phyloP scores from a whole-genome alignment of 2,888 invertebrate species.

The Nephrocerus scutellatus region DNA sequence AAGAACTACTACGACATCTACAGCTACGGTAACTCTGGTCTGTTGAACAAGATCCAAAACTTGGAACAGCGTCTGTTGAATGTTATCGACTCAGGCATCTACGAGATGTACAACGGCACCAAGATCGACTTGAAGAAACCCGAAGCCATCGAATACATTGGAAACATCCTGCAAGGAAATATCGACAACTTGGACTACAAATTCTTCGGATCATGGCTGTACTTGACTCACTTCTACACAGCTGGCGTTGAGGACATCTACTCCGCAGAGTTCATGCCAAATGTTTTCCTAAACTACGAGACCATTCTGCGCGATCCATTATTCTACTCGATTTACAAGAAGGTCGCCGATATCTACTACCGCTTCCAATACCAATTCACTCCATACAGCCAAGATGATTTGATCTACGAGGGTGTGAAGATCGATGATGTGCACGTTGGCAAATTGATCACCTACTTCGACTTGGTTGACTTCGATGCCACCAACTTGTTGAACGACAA shows the following conservation, averaged over 20 bases:
- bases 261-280: conserved; percentile 46
- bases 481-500: conserved; percentile 54
- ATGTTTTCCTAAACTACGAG: conserved; percentile 57
- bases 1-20: conserved; percentile 39
- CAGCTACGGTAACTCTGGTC: conserved; percentile 25
- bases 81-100: conserved; percentile 48
- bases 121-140: conserved; percentile 53
- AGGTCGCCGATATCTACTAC: conserved; percentile 53
- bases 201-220: conserved; percentile 25
- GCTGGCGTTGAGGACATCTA: conserved; percentile 31
- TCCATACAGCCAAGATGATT: conserved; percentile 54
- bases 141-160: conserved; percentile 57
- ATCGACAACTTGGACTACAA: conserved; percentile 20
- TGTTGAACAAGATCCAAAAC: conserved; percentile 30
- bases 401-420: conserved; percentile 54
- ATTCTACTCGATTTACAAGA: conserved; percentile 60
- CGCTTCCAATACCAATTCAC: conserved; percentile 53
- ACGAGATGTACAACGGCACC: conserved; percentile 48
- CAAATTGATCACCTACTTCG: conserved; percentile 65
- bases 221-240: conserved; percentile 20
- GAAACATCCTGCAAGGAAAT: conserved; percentile 57
- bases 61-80: conserved; percentile 47
- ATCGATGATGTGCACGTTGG: conserved; percentile 57
- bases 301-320: conserved; percentile 63
- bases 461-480: conserved; percentile 59